phyloP scores from a whole-genome alignment of 2,113 vertebrate species.

The Strix uralensis region DNA sequence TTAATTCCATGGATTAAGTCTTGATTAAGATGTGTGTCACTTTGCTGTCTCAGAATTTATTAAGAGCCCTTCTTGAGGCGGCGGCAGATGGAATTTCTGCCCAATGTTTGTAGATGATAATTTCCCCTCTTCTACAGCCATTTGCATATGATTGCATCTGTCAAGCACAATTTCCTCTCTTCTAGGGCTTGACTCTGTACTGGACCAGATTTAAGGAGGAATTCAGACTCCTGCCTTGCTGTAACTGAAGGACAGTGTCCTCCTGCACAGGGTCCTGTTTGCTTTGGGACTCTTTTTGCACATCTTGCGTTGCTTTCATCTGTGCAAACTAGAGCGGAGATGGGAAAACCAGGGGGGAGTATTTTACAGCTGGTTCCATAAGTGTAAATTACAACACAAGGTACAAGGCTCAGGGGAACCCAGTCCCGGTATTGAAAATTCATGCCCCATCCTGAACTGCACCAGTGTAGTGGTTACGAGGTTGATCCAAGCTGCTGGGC shows the following conservation, averaged over 20 bases:
- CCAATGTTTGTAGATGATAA: constrained; percentile 96
- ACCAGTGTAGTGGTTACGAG: neutral
- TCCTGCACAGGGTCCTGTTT: neutral
- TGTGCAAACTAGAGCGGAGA: neutral
- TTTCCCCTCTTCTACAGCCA: constrained; percentile 85
- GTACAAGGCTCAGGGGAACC: neutral
- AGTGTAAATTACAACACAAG: neutral
- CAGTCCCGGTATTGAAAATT: neutral
- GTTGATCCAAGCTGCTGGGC: neutral
- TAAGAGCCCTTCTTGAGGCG: constrained; percentile 86
- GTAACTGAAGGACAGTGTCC: constrained; percentile 15
- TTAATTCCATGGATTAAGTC: constrained; percentile 95
- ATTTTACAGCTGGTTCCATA: neutral
- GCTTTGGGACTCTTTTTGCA: neutral
- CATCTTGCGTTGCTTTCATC: neutral
- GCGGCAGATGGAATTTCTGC: constrained; percentile 91
- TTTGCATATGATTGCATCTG: constrained; percentile 91
- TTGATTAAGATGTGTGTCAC: constrained; percentile 98
- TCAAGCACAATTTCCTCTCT: constrained; percentile 75
- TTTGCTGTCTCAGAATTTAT: constrained; percentile 96
- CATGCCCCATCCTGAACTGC: neutral
- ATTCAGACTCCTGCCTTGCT: constrained; percentile 35
- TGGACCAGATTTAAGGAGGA: constrained; percentile 71
- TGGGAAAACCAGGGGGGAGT: neutral
- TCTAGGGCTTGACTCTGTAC: constrained; percentile 57